Base-by-base conservation (phyloP, 2,113 vertebrate species). In the Cinclus cinclus region DNA sequence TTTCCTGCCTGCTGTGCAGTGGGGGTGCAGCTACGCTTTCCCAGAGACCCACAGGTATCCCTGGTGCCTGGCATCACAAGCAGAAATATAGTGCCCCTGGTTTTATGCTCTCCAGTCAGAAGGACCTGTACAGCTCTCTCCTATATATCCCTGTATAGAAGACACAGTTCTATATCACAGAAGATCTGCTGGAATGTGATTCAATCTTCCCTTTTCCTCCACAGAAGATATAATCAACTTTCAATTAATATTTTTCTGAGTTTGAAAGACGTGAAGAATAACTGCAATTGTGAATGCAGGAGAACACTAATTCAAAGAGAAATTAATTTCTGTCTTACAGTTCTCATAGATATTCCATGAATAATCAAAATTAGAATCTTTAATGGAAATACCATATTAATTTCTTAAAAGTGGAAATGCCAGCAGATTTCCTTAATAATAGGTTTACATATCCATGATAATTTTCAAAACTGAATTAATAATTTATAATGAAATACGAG, bases 391-490 rank as follows among this genome's bases (percentile, higher is more conserved):
- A 46, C 63, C 69, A 62, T 28, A 77, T 82, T 91, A 4, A 91
- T 80, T 69, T 93, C 16, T 81, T 74, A 27, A 37, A 96, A 88
- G 71, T 76, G 73, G 70, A 91, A 74, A 64, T 89, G 68, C 30
- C 30, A 82, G 14, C 39, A 77, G 24, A 90, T 83, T 89, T 93
- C 14, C 24, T 88, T 77, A 83, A 77, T 93, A 86, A 86, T 58
- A 86, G 23, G 82, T 77, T 82, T 83, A 60, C 30, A 24, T 81
- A 73, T 30, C 37, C 70, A 84, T 85, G 15, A 84, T 63, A 31
- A 84, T 87, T 92, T 93, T 82, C 52, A 78, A 94, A 94, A 53
- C 11, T 11, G 60, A 60, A 64, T 95, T 84, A 82, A 95, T 87
- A 64, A 89, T 91, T 87, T 81, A 84, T 47, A 60, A 52, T 41